Evolutionary conservation across 1,140 invertebrate species (phyloP), one percentile per base, ranked within the genome.

Genomic region (Druon quercuslanigerum): DNA sequence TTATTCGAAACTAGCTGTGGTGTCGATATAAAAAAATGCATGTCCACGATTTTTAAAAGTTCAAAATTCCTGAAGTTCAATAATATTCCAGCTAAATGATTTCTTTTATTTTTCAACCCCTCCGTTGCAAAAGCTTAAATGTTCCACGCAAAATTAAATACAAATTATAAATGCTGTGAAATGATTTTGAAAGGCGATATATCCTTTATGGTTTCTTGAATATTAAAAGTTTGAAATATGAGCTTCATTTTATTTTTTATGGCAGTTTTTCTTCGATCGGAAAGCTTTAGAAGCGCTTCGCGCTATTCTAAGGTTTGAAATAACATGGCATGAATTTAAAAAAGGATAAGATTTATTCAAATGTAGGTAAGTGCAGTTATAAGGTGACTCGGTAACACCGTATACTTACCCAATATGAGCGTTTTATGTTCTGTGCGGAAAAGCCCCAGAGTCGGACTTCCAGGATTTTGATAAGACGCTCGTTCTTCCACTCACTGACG

Each of bases 381-480:
- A n/a, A 66, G 60, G 60, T 66, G 60, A 33, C 60, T 66, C 11
- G 4, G 13, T 40, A 66, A 66, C 60, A 66, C 25, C 60, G 60
- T 66, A 33, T 40, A 66, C 60, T 16, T n/a, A 16, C 25, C 25
- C 5, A 20, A 20, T 46, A 40, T 66, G 46, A 40, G 25, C 60
- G 60, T 66, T 66, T 66, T 66, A 66, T 46, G 25, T 66, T 33
- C 25, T 6, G 20, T 13, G 20, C 33, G 16, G 60, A 25, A 66
- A 66, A 54, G 50, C 16, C 11, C 50, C 13, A 4, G n/a, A 57
- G 74, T 73, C 71, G 25, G 70, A 79, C 75, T 79, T 20, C 70
- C 16, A n/a, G 74, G 54, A 70, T 79, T 74, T 79, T 79, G 71
- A 79, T 79, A 74, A 79, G 77, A 51, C 72, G 13, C 9, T 73